Evolutionary conservation across 2,888 invertebrate species (phyloP), one percentile per base, ranked within the genome.

Genomic region (Synanthedon myopaeformis): DNA sequence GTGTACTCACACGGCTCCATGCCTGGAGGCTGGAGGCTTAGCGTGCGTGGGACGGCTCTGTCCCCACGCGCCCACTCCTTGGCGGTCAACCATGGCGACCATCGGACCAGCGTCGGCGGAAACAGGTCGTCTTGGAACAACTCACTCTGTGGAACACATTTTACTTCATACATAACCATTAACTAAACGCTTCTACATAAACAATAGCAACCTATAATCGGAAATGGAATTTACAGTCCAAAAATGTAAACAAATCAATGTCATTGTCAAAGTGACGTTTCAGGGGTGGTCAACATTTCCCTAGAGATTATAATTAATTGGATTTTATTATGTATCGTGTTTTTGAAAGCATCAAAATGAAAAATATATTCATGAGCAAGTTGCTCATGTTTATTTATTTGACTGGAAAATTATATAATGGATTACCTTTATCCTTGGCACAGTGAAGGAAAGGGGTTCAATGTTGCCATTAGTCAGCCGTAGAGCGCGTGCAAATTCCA

Each of bases 41-140:
- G 87, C 54, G 91, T 90, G 56, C 80, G 78, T 0, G 92, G 91
- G 51, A 87, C 73, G 59, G 89, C 91, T 62, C 91, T 90, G 53
- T 82, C 85, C 35, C 93, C 93, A 51, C 77, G 80, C 62, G 97
- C 92, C 98, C 98, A 98, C 63, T 94, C 94, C 0, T 80, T 73
- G 42, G 93, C 92, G 3, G 90, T 87, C 82, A 94, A 87, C 55
- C 93, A 91, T 51, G 96, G 90, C 71, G 90, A 87, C 97, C 97
- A 97, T 62, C 94, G 94, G 55, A 96, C 93, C 71, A 92, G 90
- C 2, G 97, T 97, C 17, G 95, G 94, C 12, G 98, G 98, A 81
- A 97, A 98, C 57, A 99, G 85, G 88, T 99, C 98, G 79, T 98
- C 97, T 93, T 99, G 98, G 90, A 99, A 99, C 59, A 95, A 89